phyloP scores from a whole-genome alignment of 2,888 invertebrate genomes.

The Hermaeophaga mercurialis region DNA sequence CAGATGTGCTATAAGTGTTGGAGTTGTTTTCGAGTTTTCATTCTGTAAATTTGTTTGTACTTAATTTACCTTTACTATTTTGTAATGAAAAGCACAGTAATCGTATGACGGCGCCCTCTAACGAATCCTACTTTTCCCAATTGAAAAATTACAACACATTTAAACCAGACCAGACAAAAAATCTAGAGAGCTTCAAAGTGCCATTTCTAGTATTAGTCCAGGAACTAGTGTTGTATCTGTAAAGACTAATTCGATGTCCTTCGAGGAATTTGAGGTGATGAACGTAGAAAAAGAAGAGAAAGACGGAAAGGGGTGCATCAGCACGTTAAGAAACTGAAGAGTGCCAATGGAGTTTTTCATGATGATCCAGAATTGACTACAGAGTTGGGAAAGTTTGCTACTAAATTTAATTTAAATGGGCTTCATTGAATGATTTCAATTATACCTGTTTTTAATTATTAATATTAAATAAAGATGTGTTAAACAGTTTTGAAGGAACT shows the following conservation, averaged over 20 bases:
- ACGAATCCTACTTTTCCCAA: too few relatives aligned
- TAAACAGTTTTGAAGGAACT: too few relatives aligned
- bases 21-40: too few relatives aligned
- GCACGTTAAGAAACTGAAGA: background rate
- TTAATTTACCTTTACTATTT: too few relatives aligned
- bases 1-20: too few relatives aligned
- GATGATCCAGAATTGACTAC: conserved; percentile 55
- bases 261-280: conserved; percentile 30
- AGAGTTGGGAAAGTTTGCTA: conserved; percentile 54
- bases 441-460: too few relatives aligned
- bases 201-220: conserved; percentile 44
- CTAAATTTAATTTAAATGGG: conserved; percentile 37
- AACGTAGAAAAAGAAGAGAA: conserved; percentile 39
- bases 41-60: too few relatives aligned
- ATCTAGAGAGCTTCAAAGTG: conserved; percentile 43
- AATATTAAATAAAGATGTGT: too few relatives aligned
- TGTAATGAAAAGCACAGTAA: too few relatives aligned
- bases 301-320: conserved; percentile 46
- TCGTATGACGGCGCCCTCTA: too few relatives aligned
- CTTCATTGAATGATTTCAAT: too few relatives aligned
- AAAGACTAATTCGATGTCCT: conserved; percentile 15
- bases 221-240: conserved; percentile 5
- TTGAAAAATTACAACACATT: conserved; percentile 53
- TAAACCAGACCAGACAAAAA: conserved; percentile 47
- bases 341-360: conserved; percentile 47